Evolutionary conservation across 2,797 vertebrate genomes (phyloP), one percentile per base, ranked within the genome.

Genomic region (Syncerus caffer): DNA sequence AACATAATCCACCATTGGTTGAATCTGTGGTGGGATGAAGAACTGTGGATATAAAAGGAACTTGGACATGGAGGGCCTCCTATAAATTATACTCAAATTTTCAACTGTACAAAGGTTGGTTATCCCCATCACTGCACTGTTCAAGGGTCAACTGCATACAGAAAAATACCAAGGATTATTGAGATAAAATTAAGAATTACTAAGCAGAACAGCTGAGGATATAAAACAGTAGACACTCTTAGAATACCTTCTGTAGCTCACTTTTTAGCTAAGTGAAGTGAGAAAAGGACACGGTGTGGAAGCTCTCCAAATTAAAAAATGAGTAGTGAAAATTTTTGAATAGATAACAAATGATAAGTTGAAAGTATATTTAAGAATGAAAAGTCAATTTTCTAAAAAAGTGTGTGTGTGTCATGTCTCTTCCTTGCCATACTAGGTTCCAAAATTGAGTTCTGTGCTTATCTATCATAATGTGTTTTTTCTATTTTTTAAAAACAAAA

Each of bases 331-430:
- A 82, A 82, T 87, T 50, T 92, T 15, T 78, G 76, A 86, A 71
- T 53, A 31, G 10, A n/a, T 80, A 92, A 90, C 21, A 88, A 80
- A 92, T 74, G 57, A n/a, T 55, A 55, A 85, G 15, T 15, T 50
- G 3, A 92, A 96, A 89, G 53, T 62, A 42, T 23, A 93, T 55
- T 96, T 82, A 89, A 55, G 74, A 90, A 34, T 34, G 38, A 60
- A 90, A 1, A 96, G 29, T 50, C 86, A 71, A 42, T 92, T 90
- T 95, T 93, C 83, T 88, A 89, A 89, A 88, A 80, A 25, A 21
- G 6, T 19, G 31, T 34, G 29, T 34, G 29, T n/a, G 1, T 51
- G 7, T 78, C 78, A 76, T 47, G 16, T 86, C 51, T 86, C 45
- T 42, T 42, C 57, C 55, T 62, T 87, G 45, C 23, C 86, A 67